Evolutionary conservation across 2,797 vertebrate species (phyloP).

Genomic region (Danio kyathit): DNA sequence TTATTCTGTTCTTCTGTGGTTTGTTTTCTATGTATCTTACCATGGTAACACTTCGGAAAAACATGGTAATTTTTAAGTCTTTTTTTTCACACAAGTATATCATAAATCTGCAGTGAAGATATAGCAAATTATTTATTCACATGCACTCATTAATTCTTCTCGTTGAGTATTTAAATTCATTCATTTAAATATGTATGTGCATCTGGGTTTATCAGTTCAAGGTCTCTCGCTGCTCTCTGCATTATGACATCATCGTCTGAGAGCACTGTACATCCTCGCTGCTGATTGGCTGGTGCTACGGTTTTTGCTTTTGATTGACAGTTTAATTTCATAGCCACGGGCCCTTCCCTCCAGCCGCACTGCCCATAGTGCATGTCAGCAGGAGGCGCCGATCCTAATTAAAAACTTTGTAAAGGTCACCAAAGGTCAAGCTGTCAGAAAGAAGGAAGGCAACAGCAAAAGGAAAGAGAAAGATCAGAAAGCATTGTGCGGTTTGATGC

Average conservation of each 20-base stretch:
- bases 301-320: constrained; percentile 42
- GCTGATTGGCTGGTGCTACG: constrained; percentile 30
- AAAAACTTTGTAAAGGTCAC: constrained; percentile 50
- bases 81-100: neutral
- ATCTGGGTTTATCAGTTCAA: constrained; percentile 6
- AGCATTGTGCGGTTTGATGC: neutral
- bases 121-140: neutral
- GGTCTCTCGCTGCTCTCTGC: constrained; percentile 16
- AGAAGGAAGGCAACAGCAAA: neutral
- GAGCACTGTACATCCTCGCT: neutral
- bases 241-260: constrained; percentile 30
- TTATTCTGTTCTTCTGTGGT: too few relatives aligned
- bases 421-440: constrained; percentile 52
- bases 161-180: neutral
- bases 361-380: constrained; percentile 44
- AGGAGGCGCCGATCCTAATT: constrained; percentile 50
- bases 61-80: neutral
- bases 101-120: neutral
- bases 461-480: constrained; percentile 22
- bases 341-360: constrained; percentile 35
- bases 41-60: neutral
- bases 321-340: constrained; percentile 44
- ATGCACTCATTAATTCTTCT: neutral
- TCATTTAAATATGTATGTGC: constrained; percentile 6
- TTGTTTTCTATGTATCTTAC: neutral